Conservation (phyloP, 2,888 invertebrate genomes). For the Amphiduros pacificus region DNA sequence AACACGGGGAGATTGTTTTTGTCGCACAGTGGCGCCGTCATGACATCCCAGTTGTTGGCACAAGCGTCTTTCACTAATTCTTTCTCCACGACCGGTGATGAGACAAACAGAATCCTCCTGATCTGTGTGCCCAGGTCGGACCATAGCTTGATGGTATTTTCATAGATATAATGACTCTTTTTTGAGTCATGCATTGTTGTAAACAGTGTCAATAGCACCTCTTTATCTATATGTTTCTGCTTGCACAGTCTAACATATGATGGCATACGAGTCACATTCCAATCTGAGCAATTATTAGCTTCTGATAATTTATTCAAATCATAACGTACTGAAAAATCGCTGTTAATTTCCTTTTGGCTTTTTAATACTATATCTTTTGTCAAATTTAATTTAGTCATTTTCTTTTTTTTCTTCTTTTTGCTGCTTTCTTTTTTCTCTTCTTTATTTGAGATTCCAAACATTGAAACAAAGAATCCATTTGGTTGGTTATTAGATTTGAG, state of each 20-base stretch:
- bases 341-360: not conserved
- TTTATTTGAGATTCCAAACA: too few relatives aligned
- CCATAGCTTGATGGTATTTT: not conserved
- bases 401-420: slow-evolving; percentile 1
- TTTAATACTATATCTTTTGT: not conserved
- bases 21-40: not conserved
- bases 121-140: not conserved
- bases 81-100: not conserved
- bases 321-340: not conserved
- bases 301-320: not conserved
- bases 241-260: not conserved
- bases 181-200: not conserved
- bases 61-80: not conserved
- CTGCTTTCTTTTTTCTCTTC: too few relatives aligned
- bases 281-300: not conserved
- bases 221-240: not conserved
- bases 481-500: too few relatives aligned
- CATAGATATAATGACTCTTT: not conserved
- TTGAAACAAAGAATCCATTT: too few relatives aligned
- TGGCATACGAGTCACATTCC: not conserved
- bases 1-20: not conserved
- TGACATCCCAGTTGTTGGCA: not conserved
- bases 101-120: not conserved
- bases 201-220: not conserved
- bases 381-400: not conserved